Evolutionary conservation across 2,113 vertebrate species (phyloP).

Genomic region (Ciconia stormi): DNA sequence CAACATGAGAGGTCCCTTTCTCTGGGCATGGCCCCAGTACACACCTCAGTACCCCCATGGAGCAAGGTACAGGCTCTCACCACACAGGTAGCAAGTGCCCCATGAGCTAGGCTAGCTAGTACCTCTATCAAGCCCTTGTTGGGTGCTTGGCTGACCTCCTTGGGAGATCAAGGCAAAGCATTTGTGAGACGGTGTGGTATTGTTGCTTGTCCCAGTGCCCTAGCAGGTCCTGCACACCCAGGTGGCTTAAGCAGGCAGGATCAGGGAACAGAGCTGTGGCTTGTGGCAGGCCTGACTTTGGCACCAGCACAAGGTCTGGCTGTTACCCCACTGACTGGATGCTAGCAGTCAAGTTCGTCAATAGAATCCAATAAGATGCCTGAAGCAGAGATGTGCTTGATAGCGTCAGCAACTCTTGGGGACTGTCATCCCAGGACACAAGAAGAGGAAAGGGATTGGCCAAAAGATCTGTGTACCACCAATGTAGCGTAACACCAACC

Average conservation of each 20-base stretch:
- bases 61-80: background rate
- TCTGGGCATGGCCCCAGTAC: background rate
- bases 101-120: background rate
- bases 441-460: background rate
- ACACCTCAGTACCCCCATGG: background rate
- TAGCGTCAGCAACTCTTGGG: accelerated
- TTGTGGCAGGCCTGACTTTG: background rate
- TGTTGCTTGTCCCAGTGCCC: background rate
- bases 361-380: background rate
- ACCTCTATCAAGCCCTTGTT: background rate
- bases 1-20: background rate
- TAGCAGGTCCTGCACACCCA: background rate
- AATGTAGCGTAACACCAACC: background rate
- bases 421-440: background rate
- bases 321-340: background rate
- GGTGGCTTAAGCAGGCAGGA: background rate
- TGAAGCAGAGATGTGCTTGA: background rate
- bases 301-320: background rate
- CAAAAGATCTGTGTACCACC: background rate
- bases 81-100: background rate
- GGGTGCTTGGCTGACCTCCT: background rate
- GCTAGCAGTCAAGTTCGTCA: background rate
- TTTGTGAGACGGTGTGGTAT: background rate
- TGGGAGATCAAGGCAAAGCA: background rate
- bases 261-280: background rate